A percentile compares a stretch with the other conserved stretches of the same genome.
These are phyloP conservation scores for Sebastes fasciatus DNA, from an alignment of 2,113 vertebrate genomes.

Conservation along the genomic window DNA sequence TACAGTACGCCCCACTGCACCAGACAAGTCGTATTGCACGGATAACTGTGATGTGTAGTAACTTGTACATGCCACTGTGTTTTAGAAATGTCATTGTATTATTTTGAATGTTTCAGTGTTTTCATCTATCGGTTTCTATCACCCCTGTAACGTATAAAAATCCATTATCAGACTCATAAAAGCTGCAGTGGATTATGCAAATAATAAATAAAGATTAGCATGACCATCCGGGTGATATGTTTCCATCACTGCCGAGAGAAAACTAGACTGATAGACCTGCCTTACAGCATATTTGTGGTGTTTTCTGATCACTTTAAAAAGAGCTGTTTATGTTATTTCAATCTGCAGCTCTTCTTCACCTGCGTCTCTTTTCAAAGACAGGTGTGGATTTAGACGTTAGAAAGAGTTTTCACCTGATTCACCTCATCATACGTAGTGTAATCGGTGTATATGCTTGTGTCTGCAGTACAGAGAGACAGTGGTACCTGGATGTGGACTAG, in stretches of 20 bases:
- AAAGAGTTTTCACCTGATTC: neutral
- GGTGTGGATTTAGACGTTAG: neutral
- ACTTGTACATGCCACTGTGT: neutral
- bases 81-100: neutral
- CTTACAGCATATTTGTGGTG: neutral
- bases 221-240: too few species aligned
- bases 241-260: too few species aligned
- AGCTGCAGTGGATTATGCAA: neutral
- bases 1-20: neutral
- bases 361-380: neutral
- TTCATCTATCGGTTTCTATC: neutral
- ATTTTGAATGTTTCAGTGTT: neutral
- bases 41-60: neutral
- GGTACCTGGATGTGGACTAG: neutral
- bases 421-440: neutral
- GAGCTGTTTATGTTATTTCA: neutral
- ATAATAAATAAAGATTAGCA: too few species aligned
- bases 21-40: neutral
- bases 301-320: neutral
- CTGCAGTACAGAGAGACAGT: neutral
- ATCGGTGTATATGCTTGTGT: neutral
- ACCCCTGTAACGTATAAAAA: neutral
- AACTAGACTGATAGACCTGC: too few species aligned
- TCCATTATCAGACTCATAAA: neutral
- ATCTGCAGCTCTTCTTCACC: neutral